Conservation (phyloP, 2,888 invertebrate genomes). For the Gastrophysa polygoni region DNA sequence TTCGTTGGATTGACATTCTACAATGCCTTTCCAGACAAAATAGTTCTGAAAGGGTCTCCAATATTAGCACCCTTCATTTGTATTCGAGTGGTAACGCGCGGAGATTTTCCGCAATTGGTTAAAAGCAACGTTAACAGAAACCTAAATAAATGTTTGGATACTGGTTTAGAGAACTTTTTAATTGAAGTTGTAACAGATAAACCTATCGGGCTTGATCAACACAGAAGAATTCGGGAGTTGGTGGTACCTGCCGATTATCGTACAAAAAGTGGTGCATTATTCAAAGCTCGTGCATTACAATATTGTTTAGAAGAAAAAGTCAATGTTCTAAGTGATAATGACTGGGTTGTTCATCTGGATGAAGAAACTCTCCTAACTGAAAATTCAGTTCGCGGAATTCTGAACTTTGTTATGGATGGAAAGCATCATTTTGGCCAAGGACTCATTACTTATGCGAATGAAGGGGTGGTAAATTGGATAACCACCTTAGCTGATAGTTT, state of each 20-base stretch:
- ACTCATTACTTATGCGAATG: constrained; percentile 94
- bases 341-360: constrained; percentile 98
- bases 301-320: constrained; percentile 93
- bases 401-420: constrained; percentile 94
- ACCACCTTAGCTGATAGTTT: constrained; percentile 96
- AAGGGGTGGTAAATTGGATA: constrained; percentile 95
- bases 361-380: constrained; percentile 95
- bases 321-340: constrained; percentile 82
- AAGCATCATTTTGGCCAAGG: constrained; percentile 95
- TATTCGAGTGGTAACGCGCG: constrained; percentile 91
- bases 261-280: constrained; percentile 86
- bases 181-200: constrained; percentile 97
- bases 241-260: constrained; percentile 87
- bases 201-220: constrained; percentile 74
- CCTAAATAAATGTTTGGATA: constrained; percentile 84
- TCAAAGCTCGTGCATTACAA: constrained; percentile 83
- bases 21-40: constrained; percentile 94
- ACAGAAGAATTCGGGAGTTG: constrained; percentile 82
- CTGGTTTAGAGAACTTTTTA: constrained; percentile 93
- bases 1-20: constrained; percentile 86
- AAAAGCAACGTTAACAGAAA: constrained; percentile 85
- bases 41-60: constrained; percentile 83
- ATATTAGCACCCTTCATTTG: constrained; percentile 92
- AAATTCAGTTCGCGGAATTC: constrained; percentile 80
- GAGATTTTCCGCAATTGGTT: constrained; percentile 91